Evolutionary conservation across 23 tunicate genomes (phyloP).

Genomic region (Diplosoma virens): DNA sequence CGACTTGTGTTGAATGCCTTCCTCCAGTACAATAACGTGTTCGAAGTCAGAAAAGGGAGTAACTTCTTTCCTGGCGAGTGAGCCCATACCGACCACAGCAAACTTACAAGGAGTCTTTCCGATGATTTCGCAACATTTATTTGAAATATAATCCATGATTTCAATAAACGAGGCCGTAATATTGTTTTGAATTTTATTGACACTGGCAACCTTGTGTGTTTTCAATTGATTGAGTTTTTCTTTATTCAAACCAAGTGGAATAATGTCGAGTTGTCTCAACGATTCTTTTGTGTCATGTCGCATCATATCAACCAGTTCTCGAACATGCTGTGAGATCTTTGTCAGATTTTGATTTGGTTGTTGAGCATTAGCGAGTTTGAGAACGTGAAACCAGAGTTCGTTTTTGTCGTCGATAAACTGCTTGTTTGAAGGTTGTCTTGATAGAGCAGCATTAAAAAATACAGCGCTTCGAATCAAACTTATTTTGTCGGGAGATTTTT

Average conservation of each 20-base stretch:
- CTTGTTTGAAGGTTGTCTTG: neutral
- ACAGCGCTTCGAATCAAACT: constrained; percentile 28
- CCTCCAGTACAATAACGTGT: too few species aligned
- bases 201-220: neutral
- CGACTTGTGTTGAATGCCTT: constrained; percentile 12
- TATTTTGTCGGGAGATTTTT: too few species aligned
- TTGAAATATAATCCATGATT: constrained; percentile 30
- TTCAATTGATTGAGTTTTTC: neutral
- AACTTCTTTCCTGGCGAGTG: constrained; percentile 43
- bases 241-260: neutral
- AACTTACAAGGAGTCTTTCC: constrained; percentile 54
- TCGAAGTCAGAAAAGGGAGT: constrained; percentile 54
- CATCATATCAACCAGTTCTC: neutral
- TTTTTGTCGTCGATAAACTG: neutral
- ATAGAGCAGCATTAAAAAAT: constrained; percentile 8
- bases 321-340: neutral
- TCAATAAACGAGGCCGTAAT: constrained; percentile 20
- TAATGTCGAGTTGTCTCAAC: neutral
- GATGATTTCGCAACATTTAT: constrained; percentile 21
- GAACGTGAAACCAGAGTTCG: constrained; percentile 10
- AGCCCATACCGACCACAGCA: constrained; percentile 43
- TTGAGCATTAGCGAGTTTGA: neutral
- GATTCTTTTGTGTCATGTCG: neutral
- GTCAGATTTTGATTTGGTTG: neutral
- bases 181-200: neutral